Evolutionary conservation across 1,140 invertebrate species (phyloP).

Genomic region (Sinonovacula constricta): DNA sequence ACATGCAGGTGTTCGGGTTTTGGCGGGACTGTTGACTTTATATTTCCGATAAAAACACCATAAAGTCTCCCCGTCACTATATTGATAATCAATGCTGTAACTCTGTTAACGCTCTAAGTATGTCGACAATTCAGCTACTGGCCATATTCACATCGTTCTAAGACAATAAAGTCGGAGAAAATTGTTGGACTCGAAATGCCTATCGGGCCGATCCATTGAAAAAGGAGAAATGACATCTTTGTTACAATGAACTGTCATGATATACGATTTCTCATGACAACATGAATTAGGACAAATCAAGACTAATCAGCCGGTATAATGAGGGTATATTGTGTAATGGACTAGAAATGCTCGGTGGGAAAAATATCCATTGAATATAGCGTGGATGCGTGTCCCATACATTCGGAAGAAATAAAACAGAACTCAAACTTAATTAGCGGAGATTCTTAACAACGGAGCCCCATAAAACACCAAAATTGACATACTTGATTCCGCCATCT

Average conservation of each 20-base stretch:
- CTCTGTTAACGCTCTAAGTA: slow-evolving; percentile 3
- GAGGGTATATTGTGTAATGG: neutral
- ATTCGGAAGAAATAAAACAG: neutral
- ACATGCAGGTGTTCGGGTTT: too few species aligned
- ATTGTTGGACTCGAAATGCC: neutral
- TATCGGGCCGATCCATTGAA: neutral
- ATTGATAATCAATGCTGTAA: too few species aligned
- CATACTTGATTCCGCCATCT: slow-evolving; percentile 2
- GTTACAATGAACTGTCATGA: neutral
- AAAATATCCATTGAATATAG: neutral
- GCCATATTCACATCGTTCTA: neutral
- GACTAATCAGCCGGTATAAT: slow-evolving; percentile 5
- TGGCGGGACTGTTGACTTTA: too few species aligned
- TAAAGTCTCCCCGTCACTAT: too few species aligned
- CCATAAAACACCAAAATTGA: slow-evolving; percentile 10
- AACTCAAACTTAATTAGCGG: slow-evolving; percentile 22
- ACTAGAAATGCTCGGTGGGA: neutral
- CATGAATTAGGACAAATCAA: neutral
- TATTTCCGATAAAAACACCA: too few species aligned
- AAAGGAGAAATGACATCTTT: neutral
- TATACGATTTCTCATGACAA: slow-evolving; percentile 1
- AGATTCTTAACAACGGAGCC: neutral
- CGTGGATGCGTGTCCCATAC: neutral
- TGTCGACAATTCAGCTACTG: neutral
- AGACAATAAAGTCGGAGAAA: neutral